Evolutionary conservation across 2,888 invertebrate genomes (phyloP).

Genomic region (Nephrocerus scutellatus): DNA sequence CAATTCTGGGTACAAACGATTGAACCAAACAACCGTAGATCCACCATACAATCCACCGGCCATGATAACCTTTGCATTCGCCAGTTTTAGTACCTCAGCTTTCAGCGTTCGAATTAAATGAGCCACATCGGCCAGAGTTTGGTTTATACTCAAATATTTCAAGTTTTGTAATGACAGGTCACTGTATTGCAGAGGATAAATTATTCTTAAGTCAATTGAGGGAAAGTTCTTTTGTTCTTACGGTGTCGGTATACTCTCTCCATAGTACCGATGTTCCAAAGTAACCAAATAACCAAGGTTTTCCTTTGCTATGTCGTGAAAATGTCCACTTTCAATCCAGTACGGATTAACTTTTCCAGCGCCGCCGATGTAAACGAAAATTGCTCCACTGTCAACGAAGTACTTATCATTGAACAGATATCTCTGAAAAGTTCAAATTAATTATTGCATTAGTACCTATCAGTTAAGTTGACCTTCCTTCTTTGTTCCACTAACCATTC

Average conservation of each 20-base stretch:
- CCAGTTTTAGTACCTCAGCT: slow-evolving; percentile 26
- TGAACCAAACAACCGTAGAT: slow-evolving; percentile 56
- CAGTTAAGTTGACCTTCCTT: too few relatives aligned
- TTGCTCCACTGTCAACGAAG: slow-evolving; percentile 47
- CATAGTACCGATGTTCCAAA: slow-evolving; percentile 72
- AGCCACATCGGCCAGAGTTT: slow-evolving; percentile 56
- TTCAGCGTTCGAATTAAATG: slow-evolving; percentile 51
- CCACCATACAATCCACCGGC: slow-evolving; percentile 58
- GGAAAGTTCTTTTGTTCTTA: slow-evolving; percentile 44
- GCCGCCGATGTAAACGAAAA: slow-evolving; percentile 62
- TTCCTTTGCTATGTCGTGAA: slow-evolving; percentile 50
- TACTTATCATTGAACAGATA: slow-evolving; percentile 48
- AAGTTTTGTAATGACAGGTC: slow-evolving; percentile 50
- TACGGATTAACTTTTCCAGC: slow-evolving; percentile 51
- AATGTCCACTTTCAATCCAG: slow-evolving; percentile 54
- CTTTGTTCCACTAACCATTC: too few relatives aligned
- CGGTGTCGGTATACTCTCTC: slow-evolving; percentile 59
- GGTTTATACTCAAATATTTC: slow-evolving; percentile 54
- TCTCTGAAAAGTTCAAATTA: too few relatives aligned
- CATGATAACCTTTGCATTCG: slow-evolving; percentile 42
- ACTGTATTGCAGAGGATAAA: slow-evolving; percentile 43
- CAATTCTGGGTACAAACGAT: slow-evolving; percentile 54
- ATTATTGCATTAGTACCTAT: too few relatives aligned
- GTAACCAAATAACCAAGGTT: slow-evolving; percentile 57
- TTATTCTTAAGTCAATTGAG: too few relatives aligned